Evolutionary conservation across 2,113 vertebrate species (phyloP).

Genomic region (Myrmophylax atrothorax): DNA sequence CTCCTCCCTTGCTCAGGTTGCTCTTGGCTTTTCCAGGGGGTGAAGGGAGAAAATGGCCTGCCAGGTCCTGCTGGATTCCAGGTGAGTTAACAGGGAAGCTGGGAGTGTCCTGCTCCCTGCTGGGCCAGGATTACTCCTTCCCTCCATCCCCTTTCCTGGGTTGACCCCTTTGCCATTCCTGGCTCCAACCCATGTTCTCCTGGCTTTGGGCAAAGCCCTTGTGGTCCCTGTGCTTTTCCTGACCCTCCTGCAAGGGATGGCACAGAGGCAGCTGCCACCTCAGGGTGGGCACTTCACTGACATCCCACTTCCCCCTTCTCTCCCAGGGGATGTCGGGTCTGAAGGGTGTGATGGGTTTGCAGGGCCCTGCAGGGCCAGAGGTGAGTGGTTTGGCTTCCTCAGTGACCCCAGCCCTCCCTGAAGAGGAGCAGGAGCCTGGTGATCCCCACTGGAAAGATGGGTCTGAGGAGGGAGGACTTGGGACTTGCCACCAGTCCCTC

Average conservation of each 20-base stretch:
- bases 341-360: slow-evolving; percentile 76
- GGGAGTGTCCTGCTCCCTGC: neutral
- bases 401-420: neutral
- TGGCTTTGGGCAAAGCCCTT: neutral
- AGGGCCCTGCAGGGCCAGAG: slow-evolving; percentile 77
- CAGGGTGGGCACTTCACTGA: neutral
- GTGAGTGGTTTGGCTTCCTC: slow-evolving; percentile 67
- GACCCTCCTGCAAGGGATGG: neutral
- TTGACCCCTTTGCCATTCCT: neutral
- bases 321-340: slow-evolving; percentile 78
- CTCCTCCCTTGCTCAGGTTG: neutral
- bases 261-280: neutral
- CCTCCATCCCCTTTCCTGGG: neutral
- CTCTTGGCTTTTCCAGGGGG: slow-evolving; percentile 75
- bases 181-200: neutral
- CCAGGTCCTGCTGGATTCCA: slow-evolving; percentile 75
- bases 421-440: neutral
- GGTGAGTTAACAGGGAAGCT: slow-evolving; percentile 67
- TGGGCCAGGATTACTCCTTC: neutral
- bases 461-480: neutral
- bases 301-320: neutral
- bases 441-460: neutral
- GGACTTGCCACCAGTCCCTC: neutral
- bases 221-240: neutral
- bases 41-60: slow-evolving; percentile 74